phyloP scores from a whole-genome alignment of 2,797 vertebrate genomes.

The Synaphobranchus kaupii region DNA sequence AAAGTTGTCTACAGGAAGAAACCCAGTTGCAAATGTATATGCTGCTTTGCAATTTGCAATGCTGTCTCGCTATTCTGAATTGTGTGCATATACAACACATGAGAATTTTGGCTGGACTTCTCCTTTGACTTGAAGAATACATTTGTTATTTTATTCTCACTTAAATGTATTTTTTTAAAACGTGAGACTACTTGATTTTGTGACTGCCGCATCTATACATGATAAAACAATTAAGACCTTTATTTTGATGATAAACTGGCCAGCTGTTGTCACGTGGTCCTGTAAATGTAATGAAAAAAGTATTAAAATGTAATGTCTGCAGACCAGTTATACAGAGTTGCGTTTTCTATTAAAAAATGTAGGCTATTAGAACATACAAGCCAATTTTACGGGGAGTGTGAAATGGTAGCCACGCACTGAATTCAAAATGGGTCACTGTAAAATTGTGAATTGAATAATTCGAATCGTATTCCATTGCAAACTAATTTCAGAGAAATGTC shows the following conservation, averaged over 20 bases:
- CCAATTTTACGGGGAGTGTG: not conserved
- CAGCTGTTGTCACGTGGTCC: slow-evolving; percentile 4
- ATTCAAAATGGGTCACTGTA: not conserved
- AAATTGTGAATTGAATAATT: not conserved
- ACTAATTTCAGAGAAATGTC: not conserved
- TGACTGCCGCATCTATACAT: slow-evolving; percentile 2
- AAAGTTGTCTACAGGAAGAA: not conserved
- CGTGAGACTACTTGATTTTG: not conserved
- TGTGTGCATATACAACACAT: not conserved
- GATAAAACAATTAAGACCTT: not conserved
- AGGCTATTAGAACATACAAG: not conserved
- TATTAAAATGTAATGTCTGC: not conserved
- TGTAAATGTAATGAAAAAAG: slow-evolving; percentile 7
- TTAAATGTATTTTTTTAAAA: slow-evolving; percentile 6
- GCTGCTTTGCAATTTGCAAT: not conserved
- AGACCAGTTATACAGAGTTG: not conserved
- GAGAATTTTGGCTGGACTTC: not conserved
- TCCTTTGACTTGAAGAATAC: slow-evolving; percentile 10
- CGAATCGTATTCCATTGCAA: not conserved
- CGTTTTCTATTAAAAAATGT: not conserved
- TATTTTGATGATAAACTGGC: slow-evolving; percentile 11
- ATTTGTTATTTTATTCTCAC: not conserved
- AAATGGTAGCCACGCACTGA: not conserved
- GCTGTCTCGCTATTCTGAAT: not conserved
- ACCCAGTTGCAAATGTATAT: not conserved